Evolutionary conservation across 2,888 invertebrate genomes (phyloP), one percentile per base, ranked within the genome.

Genomic region (Tiphia femorata): DNA sequence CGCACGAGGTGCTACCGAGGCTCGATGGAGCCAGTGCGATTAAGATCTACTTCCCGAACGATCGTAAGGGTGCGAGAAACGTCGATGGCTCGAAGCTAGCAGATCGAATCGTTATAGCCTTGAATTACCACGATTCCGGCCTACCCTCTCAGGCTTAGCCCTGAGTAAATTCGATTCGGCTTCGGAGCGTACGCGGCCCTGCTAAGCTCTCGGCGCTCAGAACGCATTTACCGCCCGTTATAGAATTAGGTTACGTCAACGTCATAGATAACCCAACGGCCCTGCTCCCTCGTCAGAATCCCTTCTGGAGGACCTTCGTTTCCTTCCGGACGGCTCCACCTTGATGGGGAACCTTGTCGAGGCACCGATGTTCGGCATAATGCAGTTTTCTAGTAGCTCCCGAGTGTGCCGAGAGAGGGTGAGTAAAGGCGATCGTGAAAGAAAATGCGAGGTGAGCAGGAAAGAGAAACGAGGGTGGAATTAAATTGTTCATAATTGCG

Each of bases 241-340:
- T n/a, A 10, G 30, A 44, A 21, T 17, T 6, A 3, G 10, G 29
- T 38, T 38, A 38, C 20, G 20, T 38, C 38, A 38, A 38, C 38
- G 38, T 38, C 38, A 38, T 17, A 8, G 38, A 38, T 38, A 38
- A 38, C 19, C 19, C n/a, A n/a, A n/a, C n/a, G n/a, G n/a, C n/a
- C 17, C 19, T 19, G 38, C n/a, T 2, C 8, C 7, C 19, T 8
- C 38, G 17, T 19, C 38, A 17, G 17, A 17, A 19, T 38, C 20
- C 2, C 12, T 33, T 8, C n/a, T n/a, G 10, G 6, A 2, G 29
- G 29, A 29, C 29, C 10, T 29, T 29, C 29, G 29, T 29, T 29
- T 5, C 29, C 29, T 29, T 29, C 12, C 6, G 25, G 25, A 8
- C 8, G 25, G 25, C 25, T 25, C 8, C 25, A 8, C 6, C 5